phyloP scores from a whole-genome alignment of 2,797 vertebrate genomes.

The Brotogeris chrysoptera region DNA sequence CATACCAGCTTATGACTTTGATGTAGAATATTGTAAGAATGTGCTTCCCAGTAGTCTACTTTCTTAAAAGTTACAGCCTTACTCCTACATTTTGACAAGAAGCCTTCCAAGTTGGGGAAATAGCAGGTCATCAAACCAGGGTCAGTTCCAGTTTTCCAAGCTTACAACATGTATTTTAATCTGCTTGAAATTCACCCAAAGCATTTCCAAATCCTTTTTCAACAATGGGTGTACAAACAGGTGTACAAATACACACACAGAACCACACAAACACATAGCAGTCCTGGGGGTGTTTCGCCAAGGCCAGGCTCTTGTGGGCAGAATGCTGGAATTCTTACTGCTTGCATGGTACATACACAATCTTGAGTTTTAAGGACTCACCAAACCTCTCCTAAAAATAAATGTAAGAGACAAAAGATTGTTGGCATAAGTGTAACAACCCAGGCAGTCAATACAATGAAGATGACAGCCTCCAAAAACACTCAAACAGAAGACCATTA shows the following conservation, averaged over 20 bases:
- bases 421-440: background rate
- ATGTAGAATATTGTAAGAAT: background rate
- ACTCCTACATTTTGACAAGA: background rate
- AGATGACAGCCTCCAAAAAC: background rate
- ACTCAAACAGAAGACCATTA: background rate
- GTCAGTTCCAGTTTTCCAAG: background rate
- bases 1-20: background rate
- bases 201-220: background rate
- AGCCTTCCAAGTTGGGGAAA: background rate
- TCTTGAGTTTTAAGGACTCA: background rate
- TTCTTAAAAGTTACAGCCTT: background rate
- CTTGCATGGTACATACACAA: background rate
- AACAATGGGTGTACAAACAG: background rate
- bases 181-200: background rate
- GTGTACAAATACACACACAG: background rate
- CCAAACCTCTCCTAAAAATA: background rate
- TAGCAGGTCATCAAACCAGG: background rate
- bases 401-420: background rate
- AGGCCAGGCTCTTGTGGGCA: background rate
- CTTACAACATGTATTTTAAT: background rate
- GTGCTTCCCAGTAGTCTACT: background rate
- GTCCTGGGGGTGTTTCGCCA: background rate
- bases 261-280: fast-evolving
- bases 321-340: background rate
- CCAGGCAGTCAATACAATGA: background rate